Evolutionary conservation across 2,797 vertebrate species (phyloP).

Genomic region (Eulemur mongoz): DNA sequence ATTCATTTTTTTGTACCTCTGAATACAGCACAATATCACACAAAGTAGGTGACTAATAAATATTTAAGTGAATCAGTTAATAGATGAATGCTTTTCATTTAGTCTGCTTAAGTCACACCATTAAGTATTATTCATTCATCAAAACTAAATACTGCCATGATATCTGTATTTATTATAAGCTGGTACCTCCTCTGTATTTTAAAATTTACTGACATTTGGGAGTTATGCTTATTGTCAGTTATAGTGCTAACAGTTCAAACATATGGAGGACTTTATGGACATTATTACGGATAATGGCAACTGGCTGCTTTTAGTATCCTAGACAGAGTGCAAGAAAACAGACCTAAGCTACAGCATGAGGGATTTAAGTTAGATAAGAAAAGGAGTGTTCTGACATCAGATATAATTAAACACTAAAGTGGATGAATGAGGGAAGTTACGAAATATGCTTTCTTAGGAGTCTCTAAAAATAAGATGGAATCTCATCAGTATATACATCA

Average conservation of each 20-base stretch:
- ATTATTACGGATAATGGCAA: conserved; percentile 13
- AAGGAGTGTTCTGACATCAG: neutral
- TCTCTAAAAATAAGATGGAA: conserved; percentile 32
- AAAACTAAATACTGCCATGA: conserved; percentile 40
- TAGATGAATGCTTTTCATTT: conserved; percentile 56
- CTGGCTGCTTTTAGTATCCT: conserved; percentile 43
- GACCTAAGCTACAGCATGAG: neutral
- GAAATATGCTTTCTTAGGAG: conserved; percentile 7
- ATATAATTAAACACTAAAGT: conserved; percentile 46
- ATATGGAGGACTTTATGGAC: conserved; percentile 11
- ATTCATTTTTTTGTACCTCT: neutral
- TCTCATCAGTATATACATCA: neutral
- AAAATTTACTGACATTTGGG: conserved; percentile 38
- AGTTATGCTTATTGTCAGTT: conserved; percentile 27
- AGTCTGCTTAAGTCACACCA: conserved; percentile 30
- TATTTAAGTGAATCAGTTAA: conserved; percentile 52
- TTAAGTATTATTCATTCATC: conserved; percentile 55
- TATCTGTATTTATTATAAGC: conserved; percentile 46
- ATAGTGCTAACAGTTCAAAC: conserved; percentile 49
- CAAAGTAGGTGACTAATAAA: conserved; percentile 37
- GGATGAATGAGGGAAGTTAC: neutral
- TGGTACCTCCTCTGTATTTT: neutral
- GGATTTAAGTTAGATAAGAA: conserved; percentile 55
- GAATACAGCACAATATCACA: conserved; percentile 18
- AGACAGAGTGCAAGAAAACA: conserved; percentile 11